A percentile compares a stretch with the other conserved stretches of the same genome.
phyloP scores from a whole-genome alignment of 2,113 vertebrate genomes.

The Microtus oregoni region DNA sequence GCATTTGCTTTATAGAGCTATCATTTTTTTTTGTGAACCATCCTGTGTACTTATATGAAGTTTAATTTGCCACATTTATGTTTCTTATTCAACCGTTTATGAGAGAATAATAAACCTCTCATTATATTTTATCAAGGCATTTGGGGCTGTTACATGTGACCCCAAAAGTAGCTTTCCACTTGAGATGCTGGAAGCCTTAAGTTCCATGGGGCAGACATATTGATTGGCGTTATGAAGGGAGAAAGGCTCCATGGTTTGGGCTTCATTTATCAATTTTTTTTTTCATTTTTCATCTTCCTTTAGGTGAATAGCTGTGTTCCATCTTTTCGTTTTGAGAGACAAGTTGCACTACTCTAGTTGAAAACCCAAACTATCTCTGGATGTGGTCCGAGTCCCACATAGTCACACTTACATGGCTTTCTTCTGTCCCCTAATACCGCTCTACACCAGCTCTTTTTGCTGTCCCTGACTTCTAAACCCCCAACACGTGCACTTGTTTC shows the following conservation, averaged over 20 bases:
- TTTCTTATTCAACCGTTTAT: slow-evolving; percentile 33
- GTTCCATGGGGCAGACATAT: background rate
- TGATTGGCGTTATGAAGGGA: background rate
- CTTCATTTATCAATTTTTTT: slow-evolving; percentile 1
- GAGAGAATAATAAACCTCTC: background rate
- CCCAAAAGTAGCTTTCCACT: background rate
- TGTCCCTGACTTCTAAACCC: slow-evolving; percentile 17
- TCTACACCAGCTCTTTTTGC: background rate
- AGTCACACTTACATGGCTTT: background rate
- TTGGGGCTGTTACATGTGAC: background rate
- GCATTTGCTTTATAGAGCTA: slow-evolving; percentile 5
- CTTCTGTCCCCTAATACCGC: background rate
- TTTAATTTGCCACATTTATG: slow-evolving; percentile 32
- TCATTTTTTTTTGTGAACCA: background rate
- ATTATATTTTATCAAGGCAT: background rate
- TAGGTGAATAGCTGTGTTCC: background rate
- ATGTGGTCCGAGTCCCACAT: background rate
- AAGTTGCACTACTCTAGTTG: background rate
- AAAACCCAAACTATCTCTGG: background rate
- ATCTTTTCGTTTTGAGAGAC: slow-evolving; percentile 34
- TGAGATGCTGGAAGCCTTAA: background rate
- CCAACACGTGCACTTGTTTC: background rate
- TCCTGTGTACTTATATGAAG: background rate
- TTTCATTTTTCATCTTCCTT: background rate
- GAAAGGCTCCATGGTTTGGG: background rate